Conservation (phyloP, 1,140 invertebrate species). For the Calycopis cecrops region DNA sequence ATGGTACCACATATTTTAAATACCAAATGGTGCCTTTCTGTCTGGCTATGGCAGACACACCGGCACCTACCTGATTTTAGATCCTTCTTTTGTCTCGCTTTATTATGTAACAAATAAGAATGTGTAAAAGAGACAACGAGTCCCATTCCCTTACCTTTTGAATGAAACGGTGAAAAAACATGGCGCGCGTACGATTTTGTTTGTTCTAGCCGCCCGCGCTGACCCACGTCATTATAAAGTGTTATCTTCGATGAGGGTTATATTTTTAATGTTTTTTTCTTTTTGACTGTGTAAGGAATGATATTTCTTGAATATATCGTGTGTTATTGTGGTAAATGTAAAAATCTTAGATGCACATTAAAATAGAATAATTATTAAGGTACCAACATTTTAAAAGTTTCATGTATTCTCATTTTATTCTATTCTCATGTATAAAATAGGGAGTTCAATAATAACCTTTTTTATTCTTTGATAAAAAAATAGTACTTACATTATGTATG, state of each 20-base stretch:
- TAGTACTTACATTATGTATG: too few species aligned
- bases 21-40: constrained; percentile 56
- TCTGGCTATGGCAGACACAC: constrained; percentile 55
- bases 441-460: too few species aligned
- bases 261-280: constrained; percentile 61
- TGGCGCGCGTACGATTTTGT: constrained; percentile 58
- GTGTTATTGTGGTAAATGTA: constrained; percentile 33
- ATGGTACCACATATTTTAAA: constrained; percentile 33
- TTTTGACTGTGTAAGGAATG: constrained; percentile 58
- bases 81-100: constrained; percentile 42
- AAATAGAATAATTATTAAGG: too few species aligned
- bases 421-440: too few species aligned
- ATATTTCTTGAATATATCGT: constrained; percentile 65
- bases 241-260: constrained; percentile 67
- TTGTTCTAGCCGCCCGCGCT: constrained; percentile 68
- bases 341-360: constrained; percentile 5
- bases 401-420: too few species aligned
- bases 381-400: too few species aligned
- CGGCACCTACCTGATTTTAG: constrained; percentile 57
- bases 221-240: constrained; percentile 68
- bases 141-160: constrained; percentile 45
- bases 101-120: constrained; percentile 8
- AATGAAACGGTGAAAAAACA: constrained; percentile 64
- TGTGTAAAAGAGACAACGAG: constrained; percentile 29
- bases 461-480: too few species aligned